A percentile compares a stretch with the other conserved stretches of the same genome.
Evolutionary conservation across 2,888 invertebrate genomes (phyloP).

Genomic region (Chrysolina oricalcia): DNA sequence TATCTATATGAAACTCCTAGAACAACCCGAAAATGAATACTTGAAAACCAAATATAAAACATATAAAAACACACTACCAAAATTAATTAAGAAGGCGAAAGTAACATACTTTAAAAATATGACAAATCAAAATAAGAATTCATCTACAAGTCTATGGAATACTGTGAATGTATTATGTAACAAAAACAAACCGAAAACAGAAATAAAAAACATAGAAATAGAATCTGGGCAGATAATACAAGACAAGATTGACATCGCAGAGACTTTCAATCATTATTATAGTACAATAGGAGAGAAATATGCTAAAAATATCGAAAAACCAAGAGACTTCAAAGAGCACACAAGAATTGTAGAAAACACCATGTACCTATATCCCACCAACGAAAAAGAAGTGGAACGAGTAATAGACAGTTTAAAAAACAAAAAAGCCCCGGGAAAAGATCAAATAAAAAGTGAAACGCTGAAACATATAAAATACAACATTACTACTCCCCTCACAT

Average conservation of each 20-base stretch:
- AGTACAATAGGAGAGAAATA: not conserved
- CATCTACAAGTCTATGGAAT: slow-evolving; percentile 2
- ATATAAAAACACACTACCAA: slow-evolving; percentile 19
- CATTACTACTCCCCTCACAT: slow-evolving; percentile 23
- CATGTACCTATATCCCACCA: slow-evolving; percentile 25
- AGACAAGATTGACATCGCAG: slow-evolving; percentile 19
- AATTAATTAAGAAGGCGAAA: slow-evolving; percentile 21
- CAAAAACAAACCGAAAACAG: slow-evolving; percentile 15
- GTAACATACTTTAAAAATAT: slow-evolving; percentile 11
- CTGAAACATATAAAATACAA: slow-evolving; percentile 18
- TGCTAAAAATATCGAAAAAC: not conserved
- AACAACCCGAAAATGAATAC: slow-evolving; percentile 16
- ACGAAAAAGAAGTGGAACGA: slow-evolving; percentile 29
- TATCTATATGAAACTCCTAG: slow-evolving; percentile 18
- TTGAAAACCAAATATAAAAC: slow-evolving; percentile 20
- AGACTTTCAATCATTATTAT: slow-evolving; percentile 28
- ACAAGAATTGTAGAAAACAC: slow-evolving; percentile 21
- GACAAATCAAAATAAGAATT: slow-evolving; percentile 13
- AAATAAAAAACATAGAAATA: slow-evolving; percentile 13
- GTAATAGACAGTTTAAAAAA: slow-evolving; percentile 27
- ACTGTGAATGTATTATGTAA: slow-evolving; percentile 20
- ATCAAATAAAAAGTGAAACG: slow-evolving; percentile 16
- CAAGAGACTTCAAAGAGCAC: slow-evolving; percentile 4
- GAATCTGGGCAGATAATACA: slow-evolving; percentile 24
- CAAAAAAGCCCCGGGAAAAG: slow-evolving; percentile 16